These are phyloP conservation scores for Sus cebifrons DNA, from an alignment of 2,797 vertebrate genomes.

Conservation along the genomic window DNA sequence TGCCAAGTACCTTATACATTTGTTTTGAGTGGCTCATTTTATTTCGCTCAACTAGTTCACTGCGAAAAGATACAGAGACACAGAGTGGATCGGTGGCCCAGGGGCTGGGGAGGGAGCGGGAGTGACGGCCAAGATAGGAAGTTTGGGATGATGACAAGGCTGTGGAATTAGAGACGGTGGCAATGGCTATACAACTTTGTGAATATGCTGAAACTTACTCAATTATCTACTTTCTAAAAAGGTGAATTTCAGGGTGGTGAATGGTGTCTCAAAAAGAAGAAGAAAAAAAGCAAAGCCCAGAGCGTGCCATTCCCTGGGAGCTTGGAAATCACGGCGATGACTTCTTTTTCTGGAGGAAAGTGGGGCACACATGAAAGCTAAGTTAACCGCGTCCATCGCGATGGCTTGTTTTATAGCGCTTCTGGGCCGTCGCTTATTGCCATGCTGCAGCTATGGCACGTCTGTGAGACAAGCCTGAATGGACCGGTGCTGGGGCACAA, in stretches of 20 bases:
- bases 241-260: background rate
- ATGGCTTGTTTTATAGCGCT: background rate
- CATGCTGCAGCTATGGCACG: background rate
- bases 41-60: background rate
- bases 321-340: background rate
- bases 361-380: background rate
- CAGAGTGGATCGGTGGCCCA: background rate
- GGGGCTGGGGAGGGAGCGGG: too few species aligned
- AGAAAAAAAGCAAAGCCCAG: background rate
- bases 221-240: background rate
- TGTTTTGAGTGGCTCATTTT: background rate
- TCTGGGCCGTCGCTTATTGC: background rate
- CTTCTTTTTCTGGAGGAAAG: background rate
- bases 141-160: background rate
- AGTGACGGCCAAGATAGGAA: accelerated
- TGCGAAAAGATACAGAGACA: background rate
- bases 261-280: background rate
- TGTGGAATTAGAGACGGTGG: background rate
- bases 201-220: background rate
- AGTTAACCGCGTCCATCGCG: background rate
- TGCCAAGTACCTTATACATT: background rate
- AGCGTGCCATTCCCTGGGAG: background rate
- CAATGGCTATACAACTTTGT: background rate
- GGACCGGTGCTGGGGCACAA: background rate
- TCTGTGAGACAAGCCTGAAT: background rate